Base-by-base conservation (phyloP, 2,797 vertebrate species). In the Argya squamiceps region DNA sequence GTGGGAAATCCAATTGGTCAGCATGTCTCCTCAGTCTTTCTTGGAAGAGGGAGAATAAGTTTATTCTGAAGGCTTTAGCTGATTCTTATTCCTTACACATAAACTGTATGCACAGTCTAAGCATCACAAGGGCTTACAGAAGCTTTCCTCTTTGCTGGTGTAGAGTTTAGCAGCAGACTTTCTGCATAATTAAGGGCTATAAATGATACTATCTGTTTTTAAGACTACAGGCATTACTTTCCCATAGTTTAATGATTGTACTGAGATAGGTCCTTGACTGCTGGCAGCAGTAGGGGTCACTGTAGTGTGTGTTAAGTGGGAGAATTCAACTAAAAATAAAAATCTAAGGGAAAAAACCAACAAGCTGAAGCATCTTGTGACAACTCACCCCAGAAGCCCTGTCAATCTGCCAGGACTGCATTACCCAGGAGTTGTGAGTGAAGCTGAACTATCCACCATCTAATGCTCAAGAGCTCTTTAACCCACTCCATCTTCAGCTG, bases 321-420 rank as follows among this genome's bases (percentile, higher is more conserved):
- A 95, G 39, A 88, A 89, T 55, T 92, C 44, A 89, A 78, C 55
- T 65, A 59, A 91, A 96, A 95, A 85, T 89, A 95, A 95, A 94
- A 95, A 46, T 9, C 19, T 27, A 86, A 76, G 24, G 24, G 9
- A 2, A 74, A 80, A 67, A 70, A 16, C 0, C 0, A 92, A 24
- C 12, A 75, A 86, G 46, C 79, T 79, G 74, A 82, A 93, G 64
- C 79, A 84, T 59, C 92, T 92, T 84, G 65, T 90, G 82, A 92
- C 83, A 91, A 43, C 32, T 94, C 67, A 81, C 69, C 62, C 85
- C 70, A 88, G 83, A 93, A 93, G 52, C 49, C 47, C 76, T 73
- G 85, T 88, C 88, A 93, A n/a, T 82, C 88, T 96, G 80, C 70
- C 77, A 96, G 91, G 63, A 86, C 49, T 82, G 80, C 68, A 58